Evolutionary conservation across 2,797 vertebrate genomes (phyloP).

Genomic region (Phoeniculus purpureus): DNA sequence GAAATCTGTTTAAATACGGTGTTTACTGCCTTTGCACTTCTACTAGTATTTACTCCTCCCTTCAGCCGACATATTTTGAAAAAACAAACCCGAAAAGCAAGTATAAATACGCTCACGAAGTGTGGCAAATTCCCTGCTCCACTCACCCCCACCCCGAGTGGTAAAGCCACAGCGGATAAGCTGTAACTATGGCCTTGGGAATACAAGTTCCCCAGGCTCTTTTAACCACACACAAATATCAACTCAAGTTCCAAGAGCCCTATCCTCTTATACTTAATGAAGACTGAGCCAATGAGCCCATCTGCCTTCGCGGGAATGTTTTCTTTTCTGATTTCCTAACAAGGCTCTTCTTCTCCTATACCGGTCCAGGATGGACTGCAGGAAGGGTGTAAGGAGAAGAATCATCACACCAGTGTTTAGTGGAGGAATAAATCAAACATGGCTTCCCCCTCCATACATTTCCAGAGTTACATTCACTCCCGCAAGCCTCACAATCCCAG

Average conservation of each 20-base stretch:
- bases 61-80: constrained; percentile 36
- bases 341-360: constrained; percentile 31
- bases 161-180: constrained; percentile 67
- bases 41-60: constrained; percentile 30
- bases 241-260: constrained; percentile 61
- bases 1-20: constrained; percentile 39
- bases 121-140: constrained; percentile 66
- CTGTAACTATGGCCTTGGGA: constrained; percentile 71
- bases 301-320: constrained; percentile 31
- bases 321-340: constrained; percentile 39
- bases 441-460: constrained; percentile 76
- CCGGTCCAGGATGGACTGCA: constrained; percentile 63
- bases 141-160: constrained; percentile 18
- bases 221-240: constrained; percentile 56
- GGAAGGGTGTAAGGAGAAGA: constrained; percentile 53
- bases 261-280: constrained; percentile 40
- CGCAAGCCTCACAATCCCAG: constrained; percentile 35
- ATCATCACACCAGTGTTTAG: constrained; percentile 63
- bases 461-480: constrained; percentile 67
- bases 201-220: constrained; percentile 69
- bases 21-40: constrained; percentile 13
- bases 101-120: constrained; percentile 48
- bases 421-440: constrained; percentile 77
- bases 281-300: constrained; percentile 25
- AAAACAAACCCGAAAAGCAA: neutral